Evolutionary conservation across 2,888 invertebrate species (phyloP).

Genomic region (Glyphotaelius pellucidus): DNA sequence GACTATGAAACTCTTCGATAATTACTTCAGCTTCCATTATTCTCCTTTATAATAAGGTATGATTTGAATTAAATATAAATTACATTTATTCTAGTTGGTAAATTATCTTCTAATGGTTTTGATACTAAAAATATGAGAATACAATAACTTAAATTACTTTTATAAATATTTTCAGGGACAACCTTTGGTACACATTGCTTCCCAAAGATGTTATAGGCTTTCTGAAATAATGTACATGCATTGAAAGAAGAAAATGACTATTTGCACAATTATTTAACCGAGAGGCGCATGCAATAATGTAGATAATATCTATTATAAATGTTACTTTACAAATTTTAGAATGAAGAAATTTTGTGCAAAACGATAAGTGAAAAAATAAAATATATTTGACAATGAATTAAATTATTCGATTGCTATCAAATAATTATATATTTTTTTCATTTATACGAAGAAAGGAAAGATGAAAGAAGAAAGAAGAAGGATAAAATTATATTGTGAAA

Average conservation of each 20-base stretch:
- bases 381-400: background rate
- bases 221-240: background rate
- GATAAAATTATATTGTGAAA: background rate
- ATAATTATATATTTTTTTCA: background rate
- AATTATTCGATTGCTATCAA: background rate
- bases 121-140: slow-evolving; percentile 14
- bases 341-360: slow-evolving; percentile 6
- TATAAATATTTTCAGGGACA: slow-evolving; percentile 45
- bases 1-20: slow-evolving; percentile 2
- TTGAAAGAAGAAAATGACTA: background rate
- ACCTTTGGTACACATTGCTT: slow-evolving; percentile 40
- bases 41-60: background rate
- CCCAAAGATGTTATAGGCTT: slow-evolving; percentile 5
- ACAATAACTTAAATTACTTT: slow-evolving; percentile 11
- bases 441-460: background rate
- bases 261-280: background rate
- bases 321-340: background rate
- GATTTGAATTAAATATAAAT: background rate
- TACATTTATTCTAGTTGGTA: background rate
- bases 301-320: background rate
- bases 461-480: background rate
- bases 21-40: background rate
- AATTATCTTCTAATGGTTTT: background rate
- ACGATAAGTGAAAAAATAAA: background rate
- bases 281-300: background rate